Evolutionary conservation across 1,140 invertebrate species (phyloP).

Genomic region (Leucophenga varia): DNA sequence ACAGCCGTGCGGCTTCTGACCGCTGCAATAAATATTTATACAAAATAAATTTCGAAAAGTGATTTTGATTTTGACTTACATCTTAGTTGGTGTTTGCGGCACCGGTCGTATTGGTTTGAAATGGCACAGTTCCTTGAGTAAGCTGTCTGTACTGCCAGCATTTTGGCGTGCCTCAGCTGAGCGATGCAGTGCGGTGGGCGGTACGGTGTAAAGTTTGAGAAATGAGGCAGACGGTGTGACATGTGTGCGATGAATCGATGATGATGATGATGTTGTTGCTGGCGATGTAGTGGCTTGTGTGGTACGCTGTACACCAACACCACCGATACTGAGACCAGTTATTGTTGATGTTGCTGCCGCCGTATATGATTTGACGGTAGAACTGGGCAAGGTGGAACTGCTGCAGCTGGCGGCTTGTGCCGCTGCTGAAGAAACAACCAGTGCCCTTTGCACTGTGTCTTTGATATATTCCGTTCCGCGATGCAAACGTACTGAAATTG

Average conservation of each 20-base stretch:
- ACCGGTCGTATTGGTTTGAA: slow-evolving; percentile 60
- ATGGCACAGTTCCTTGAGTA: slow-evolving; percentile 61
- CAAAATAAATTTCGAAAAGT: slow-evolving; percentile 1
- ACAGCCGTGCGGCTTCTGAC: no score
- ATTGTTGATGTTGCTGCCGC: slow-evolving; percentile 3
- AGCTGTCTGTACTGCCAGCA: slow-evolving; percentile 58
- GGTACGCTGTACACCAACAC: no score
- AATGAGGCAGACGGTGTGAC: neutral
- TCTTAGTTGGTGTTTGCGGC: slow-evolving; percentile 33
- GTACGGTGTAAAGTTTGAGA: slow-evolving; percentile 12
- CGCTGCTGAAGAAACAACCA: slow-evolving; percentile 31
- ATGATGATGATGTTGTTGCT: slow-evolving; percentile 2
- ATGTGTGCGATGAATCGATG: slow-evolving; percentile 2
- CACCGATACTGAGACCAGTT: no score
- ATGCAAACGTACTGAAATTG: slow-evolving; percentile 53
- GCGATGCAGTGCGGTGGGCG: slow-evolving; percentile 17
- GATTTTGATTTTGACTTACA: slow-evolving; percentile 6
- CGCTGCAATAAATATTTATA: no score
- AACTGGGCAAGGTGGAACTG: neutral
- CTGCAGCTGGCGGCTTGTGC: slow-evolving; percentile 23
- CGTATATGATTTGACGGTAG: slow-evolving; percentile 2
- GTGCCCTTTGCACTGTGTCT: slow-evolving; percentile 58
- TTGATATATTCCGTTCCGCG: slow-evolving; percentile 61
- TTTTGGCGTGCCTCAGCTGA: slow-evolving; percentile 7
- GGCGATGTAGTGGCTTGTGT: neutral